phyloP scores from a whole-genome alignment of 2,888 invertebrate genomes.

The Heliconius charithonia region DNA sequence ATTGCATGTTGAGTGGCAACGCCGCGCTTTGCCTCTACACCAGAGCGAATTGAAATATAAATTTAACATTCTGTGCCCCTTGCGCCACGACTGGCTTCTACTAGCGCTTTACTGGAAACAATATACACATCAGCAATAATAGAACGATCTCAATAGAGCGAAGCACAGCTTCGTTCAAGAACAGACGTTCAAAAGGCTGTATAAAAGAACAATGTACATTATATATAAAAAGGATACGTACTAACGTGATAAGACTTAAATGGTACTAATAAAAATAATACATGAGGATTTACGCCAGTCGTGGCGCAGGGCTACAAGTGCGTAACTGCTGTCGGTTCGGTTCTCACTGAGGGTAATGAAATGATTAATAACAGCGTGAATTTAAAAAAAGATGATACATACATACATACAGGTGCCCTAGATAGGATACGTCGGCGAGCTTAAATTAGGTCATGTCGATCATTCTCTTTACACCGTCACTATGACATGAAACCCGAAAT shows the following conservation, averaged over 20 bases:
- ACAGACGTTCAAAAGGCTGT: background rate
- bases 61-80: no score
- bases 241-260: background rate
- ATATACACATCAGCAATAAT: background rate
- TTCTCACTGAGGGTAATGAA: no score
- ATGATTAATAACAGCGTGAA: no score
- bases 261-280: slow-evolving; percentile 32
- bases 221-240: background rate
- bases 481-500: slow-evolving; percentile 58
- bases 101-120: background rate
- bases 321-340: no score
- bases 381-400: background rate
- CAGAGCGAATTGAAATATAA: no score
- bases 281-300: no score
- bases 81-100: background rate
- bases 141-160: background rate
- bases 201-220: background rate
- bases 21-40: no score
- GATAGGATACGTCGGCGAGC: slow-evolving; percentile 48
- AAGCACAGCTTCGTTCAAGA: background rate
- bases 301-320: no score
- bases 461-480: slow-evolving; percentile 53
- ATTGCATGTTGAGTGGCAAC: no score
- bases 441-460: slow-evolving; percentile 69
- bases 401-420: slow-evolving; percentile 37